These are phyloP conservation scores for Chymomyza procnemis DNA, from an alignment of 2,888 invertebrate species.

Conservation along the genomic window DNA sequence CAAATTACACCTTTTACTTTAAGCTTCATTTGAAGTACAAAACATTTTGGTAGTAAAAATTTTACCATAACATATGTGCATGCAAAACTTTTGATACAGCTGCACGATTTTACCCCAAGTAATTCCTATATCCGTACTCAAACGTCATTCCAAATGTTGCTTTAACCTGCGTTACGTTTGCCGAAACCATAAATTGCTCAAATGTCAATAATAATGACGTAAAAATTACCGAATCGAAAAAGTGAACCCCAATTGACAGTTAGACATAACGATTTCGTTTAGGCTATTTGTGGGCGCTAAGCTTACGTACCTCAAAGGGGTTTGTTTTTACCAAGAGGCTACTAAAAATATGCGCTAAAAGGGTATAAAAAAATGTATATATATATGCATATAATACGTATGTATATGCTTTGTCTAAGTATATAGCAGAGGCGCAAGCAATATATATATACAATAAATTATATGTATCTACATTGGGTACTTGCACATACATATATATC, in stretches of 20 bases:
- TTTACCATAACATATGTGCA: no score
- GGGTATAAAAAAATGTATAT: constrained; percentile 24
- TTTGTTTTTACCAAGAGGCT: constrained; percentile 31
- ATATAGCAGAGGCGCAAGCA: neutral
- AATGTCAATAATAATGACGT: neutral
- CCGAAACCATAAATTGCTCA: neutral
- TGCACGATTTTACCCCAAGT: no score
- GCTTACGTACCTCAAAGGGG: neutral
- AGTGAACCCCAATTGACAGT: neutral
- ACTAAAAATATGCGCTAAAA: constrained; percentile 31
- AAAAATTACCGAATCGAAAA: neutral
- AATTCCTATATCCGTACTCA: no score
- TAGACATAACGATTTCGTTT: neutral
- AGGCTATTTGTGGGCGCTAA: neutral
- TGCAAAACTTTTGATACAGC: no score
- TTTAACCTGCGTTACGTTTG: no score
- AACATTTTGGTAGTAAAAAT: no score
- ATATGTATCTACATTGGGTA: constrained; percentile 8
- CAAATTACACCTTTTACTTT: no score
- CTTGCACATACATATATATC: neutral
- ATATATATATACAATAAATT: constrained; percentile 25
- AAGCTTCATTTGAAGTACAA: no score
- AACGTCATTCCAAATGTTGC: no score
- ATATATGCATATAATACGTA: no score
- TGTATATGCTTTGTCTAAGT: constrained; percentile 5